These are phyloP conservation scores for Melinopterus prodromus DNA, from an alignment of 2,888 invertebrate genomes.

Conservation along the genomic window DNA sequence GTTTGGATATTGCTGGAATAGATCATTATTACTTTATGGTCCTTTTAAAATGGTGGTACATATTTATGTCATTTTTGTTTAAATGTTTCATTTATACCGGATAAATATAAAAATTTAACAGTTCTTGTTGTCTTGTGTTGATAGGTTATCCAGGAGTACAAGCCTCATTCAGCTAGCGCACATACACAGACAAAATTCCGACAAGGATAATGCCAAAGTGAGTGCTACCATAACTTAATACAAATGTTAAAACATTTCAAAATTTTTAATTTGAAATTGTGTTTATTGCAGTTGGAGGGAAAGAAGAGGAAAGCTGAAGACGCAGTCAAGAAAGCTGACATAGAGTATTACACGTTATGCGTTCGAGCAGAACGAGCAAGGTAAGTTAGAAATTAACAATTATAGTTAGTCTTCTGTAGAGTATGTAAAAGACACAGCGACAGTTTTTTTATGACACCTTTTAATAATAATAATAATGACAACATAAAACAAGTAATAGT, in stretches of 20 bases:
- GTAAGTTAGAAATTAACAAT: too few relatives aligned
- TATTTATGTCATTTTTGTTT: background rate
- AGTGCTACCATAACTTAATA: constrained; percentile 33
- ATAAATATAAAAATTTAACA: background rate
- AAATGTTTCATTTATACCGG: background rate
- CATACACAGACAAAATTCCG: constrained; percentile 59
- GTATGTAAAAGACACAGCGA: too few relatives aligned
- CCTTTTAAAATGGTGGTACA: background rate
- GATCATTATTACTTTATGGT: background rate
- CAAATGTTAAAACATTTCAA: background rate
- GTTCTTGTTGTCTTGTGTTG: constrained; percentile 37
- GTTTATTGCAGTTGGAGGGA: constrained; percentile 73
- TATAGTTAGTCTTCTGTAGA: too few relatives aligned
- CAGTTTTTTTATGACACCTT: too few relatives aligned
- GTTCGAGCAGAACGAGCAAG: constrained; percentile 90
- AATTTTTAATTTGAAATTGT: background rate
- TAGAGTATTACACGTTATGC: constrained; percentile 92
- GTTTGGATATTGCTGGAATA: background rate
- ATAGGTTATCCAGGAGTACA: constrained; percentile 59
- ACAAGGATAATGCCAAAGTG: constrained; percentile 69
- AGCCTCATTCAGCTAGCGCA: constrained; percentile 59
- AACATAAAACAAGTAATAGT: too few relatives aligned
- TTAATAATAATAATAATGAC: too few relatives aligned
- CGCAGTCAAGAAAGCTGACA: constrained; percentile 89
- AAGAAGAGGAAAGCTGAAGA: constrained; percentile 92